Evolutionary conservation across 2,888 invertebrate genomes (phyloP).

Genomic region (Malacosoma neustria): DNA sequence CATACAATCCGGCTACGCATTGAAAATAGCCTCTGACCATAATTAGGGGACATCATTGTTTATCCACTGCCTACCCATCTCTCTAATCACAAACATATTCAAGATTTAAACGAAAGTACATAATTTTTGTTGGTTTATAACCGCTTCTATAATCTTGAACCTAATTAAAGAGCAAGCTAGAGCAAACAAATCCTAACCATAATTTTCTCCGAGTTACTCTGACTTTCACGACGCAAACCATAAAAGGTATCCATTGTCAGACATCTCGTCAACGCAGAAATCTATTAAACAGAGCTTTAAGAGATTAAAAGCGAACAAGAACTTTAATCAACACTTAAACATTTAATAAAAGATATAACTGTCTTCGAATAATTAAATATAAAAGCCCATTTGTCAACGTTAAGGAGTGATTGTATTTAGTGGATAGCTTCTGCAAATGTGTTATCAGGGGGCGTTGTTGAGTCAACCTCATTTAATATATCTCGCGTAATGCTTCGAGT

Average conservation of each 20-base stretch:
- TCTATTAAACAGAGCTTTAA: slow-evolving; percentile 6
- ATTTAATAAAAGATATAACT: slow-evolving; percentile 8
- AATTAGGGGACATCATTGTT: slow-evolving; percentile 21
- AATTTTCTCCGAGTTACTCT: neutral
- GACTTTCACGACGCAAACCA: slow-evolving; percentile 10
- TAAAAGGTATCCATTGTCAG: slow-evolving; percentile 9
- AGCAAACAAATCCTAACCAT: slow-evolving; percentile 19
- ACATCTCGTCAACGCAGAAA: slow-evolving; percentile 10
- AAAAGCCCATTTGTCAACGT: neutral
- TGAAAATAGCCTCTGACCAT: slow-evolving; percentile 14
- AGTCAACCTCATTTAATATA: slow-evolving; percentile 35
- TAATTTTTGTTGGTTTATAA: slow-evolving; percentile 11
- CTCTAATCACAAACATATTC: too few species aligned
- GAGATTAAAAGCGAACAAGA: slow-evolving; percentile 14
- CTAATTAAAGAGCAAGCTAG: slow-evolving; percentile 33
- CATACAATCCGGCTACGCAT: slow-evolving; percentile 8
- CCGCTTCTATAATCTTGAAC: slow-evolving; percentile 15
- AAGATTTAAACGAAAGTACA: slow-evolving; percentile 20
- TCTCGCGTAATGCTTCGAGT: slow-evolving; percentile 24
- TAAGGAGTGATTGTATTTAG: neutral
- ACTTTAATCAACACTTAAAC: slow-evolving; percentile 20
- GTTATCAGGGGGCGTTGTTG: slow-evolving; percentile 28
- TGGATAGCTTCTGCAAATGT: slow-evolving; percentile 12
- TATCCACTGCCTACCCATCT: slow-evolving; percentile 3
- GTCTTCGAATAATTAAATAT: slow-evolving; percentile 11